phyloP scores from a whole-genome alignment of 2,113 vertebrate genomes.

The Canis aureus region DNA sequence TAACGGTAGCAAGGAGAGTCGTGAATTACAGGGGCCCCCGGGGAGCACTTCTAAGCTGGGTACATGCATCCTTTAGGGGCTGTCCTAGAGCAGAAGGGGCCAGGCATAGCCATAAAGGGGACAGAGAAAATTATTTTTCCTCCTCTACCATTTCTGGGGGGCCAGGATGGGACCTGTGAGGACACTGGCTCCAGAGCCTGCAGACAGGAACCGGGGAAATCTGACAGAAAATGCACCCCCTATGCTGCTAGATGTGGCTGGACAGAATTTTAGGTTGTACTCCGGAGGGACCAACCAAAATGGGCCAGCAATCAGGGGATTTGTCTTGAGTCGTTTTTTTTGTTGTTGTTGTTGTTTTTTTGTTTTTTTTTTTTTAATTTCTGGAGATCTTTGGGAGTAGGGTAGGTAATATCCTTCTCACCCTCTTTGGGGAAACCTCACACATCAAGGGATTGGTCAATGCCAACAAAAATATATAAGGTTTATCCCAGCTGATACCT shows the following conservation, averaged over 20 bases:
- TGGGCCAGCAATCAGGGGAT: neutral
- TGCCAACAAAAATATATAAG: neutral
- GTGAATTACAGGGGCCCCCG: neutral
- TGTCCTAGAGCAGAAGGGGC: neutral
- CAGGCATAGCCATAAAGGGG: neutral
- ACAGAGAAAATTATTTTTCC: neutral
- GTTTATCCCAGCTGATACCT: neutral
- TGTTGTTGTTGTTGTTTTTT: neutral
- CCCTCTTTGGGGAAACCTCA: neutral
- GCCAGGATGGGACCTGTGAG: neutral
- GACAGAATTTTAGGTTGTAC: neutral
- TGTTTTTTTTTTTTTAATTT: too few relatives aligned
- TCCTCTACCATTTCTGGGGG: neutral
- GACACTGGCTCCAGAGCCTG: neutral
- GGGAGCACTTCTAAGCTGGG: neutral
- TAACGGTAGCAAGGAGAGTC: neutral
- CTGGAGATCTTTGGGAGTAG: too few relatives aligned
- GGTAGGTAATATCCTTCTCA: too few relatives aligned
- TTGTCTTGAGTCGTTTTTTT: neutral
- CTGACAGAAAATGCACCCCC: neutral
- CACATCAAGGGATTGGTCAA: neutral
- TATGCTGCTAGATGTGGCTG: neutral
- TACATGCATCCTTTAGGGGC: neutral
- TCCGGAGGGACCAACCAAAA: neutral
- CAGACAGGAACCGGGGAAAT: neutral